Percentiles rank a stretch among this genome's conserved stretches.
Conservation (phyloP, 2,797 vertebrate species). For the Cossypha niveicapilla region DNA sequence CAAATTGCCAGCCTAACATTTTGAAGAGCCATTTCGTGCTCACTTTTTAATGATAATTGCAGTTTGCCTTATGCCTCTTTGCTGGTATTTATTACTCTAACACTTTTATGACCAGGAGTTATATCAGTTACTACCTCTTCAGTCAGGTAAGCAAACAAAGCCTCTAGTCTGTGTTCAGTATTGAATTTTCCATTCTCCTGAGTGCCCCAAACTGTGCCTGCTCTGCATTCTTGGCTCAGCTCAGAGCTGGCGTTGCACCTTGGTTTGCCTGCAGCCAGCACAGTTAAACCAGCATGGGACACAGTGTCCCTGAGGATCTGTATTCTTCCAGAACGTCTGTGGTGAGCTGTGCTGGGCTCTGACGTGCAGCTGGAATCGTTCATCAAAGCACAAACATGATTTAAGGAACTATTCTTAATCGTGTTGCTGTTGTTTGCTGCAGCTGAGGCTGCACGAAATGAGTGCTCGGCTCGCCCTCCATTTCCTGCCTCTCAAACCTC, state of each 20-base stretch:
- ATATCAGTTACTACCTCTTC: background rate
- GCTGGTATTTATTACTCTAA: background rate
- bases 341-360: slow-evolving; percentile 16
- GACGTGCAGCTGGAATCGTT: background rate
- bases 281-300: background rate
- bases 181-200: background rate
- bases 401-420: background rate
- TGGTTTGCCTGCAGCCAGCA: background rate
- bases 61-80: background rate
- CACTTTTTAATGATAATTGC: background rate
- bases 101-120: background rate
- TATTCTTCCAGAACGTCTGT: background rate
- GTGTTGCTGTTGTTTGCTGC: background rate
- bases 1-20: background rate
- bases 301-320: background rate
- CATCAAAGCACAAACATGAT: background rate
- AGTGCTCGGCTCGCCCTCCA: slow-evolving; percentile 33
- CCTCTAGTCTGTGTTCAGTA: background rate
- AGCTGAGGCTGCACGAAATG: background rate
- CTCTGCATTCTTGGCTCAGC: background rate
- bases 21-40: background rate
- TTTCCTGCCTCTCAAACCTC: slow-evolving; percentile 55
- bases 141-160: background rate
- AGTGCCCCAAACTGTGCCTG: background rate
- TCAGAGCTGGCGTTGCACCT: background rate